Base-by-base conservation (phyloP, 2,113 vertebrate species). In the Calidris pygmaea region DNA sequence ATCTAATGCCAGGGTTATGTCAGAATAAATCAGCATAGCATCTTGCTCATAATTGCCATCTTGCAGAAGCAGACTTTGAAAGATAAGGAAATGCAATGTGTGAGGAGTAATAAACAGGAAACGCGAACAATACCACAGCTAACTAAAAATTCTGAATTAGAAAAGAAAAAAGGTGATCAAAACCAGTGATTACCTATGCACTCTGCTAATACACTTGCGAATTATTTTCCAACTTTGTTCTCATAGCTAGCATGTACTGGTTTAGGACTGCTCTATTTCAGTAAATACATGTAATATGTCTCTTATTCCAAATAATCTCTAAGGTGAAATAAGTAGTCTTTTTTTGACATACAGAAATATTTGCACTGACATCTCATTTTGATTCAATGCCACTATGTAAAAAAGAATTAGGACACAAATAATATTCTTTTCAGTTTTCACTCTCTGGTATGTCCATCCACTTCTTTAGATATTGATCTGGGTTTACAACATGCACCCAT, bases 401-500 rank as follows among this genome's bases (percentile, higher is more conserved):
- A 85, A 45, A 48, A 53, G 11, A 75, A 85, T 27, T 63, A 63
- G 5, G 43, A 80, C 34, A 63, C 7, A 29, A 34, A 79, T n/a
- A 1, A 52, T 7, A 41, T 41, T 62, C 12, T 78, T 87, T 45
- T 17, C 23, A 30, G 9, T 27, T 85, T 81, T 93, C 1, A 2
- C 17, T 59, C 19, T 65, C 62, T 75, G 11, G 2, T 52, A 24
- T 59, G 26, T 32, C 34, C 47, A 50, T 56, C 14, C 53, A 23
- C 11, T 88, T 72, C 26, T n/a, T 81, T 71, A 71, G n/a, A 43
- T 59, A 81, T 12, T 23, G 24, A 52, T 60, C 35, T 72, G 35
- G 29, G 10, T 12, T 24, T 50, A 77, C 8, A 45, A 30, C 14
- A 30, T 0, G 0, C 34, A 24, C 14, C 5, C 8, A 37, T 26